Conservation (phyloP, 1,140 invertebrate genomes). For the Thaumetopoea pityocampa region DNA sequence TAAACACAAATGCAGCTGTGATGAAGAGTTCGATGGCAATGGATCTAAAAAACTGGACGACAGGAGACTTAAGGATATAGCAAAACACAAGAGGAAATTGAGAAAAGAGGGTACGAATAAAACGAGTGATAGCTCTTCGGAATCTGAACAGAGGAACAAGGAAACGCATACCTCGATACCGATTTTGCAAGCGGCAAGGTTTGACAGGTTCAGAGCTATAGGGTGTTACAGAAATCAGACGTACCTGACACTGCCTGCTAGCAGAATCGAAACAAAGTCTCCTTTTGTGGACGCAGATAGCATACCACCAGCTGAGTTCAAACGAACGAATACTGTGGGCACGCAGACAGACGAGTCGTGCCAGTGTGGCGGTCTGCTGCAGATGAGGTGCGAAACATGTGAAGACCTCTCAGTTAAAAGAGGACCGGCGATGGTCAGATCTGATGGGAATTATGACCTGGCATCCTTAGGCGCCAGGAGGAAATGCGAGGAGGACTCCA, state of each 20-base stretch:
- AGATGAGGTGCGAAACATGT: conserved; percentile 47
- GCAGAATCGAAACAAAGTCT: conserved; percentile 47
- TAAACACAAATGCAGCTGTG: conserved; percentile 82
- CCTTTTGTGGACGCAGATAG: conserved; percentile 43
- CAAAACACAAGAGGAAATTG: conserved; percentile 64
- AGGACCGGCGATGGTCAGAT: conserved; percentile 55
- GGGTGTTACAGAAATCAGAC: conserved; percentile 68
- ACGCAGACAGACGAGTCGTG: conserved; percentile 69
- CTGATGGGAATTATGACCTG: conserved; percentile 57
- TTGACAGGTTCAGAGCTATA: conserved; percentile 65
- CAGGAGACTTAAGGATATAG: conserved; percentile 59
- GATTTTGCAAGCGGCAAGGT: conserved; percentile 68
- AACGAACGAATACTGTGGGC: conserved; percentile 54
- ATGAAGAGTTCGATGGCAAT: conserved; percentile 74
- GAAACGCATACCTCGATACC: conserved; percentile 71
- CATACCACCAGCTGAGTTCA: conserved; percentile 48
- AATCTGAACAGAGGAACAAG: conserved; percentile 50
- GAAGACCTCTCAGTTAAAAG: conserved; percentile 21
- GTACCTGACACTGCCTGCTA: conserved; percentile 57
- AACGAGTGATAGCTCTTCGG: conserved; percentile 56
- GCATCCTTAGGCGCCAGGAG: conserved; percentile 38
- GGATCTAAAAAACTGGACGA: conserved; percentile 59
- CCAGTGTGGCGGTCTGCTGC: conserved; percentile 48
- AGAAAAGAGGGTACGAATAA: conserved; percentile 65
- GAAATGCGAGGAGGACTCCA: conserved; percentile 46